A percentile compares a stretch with the other conserved stretches of the same genome.
Evolutionary conservation across 2,888 invertebrate genomes (phyloP).

Genomic region (Ectobius pallidus): DNA sequence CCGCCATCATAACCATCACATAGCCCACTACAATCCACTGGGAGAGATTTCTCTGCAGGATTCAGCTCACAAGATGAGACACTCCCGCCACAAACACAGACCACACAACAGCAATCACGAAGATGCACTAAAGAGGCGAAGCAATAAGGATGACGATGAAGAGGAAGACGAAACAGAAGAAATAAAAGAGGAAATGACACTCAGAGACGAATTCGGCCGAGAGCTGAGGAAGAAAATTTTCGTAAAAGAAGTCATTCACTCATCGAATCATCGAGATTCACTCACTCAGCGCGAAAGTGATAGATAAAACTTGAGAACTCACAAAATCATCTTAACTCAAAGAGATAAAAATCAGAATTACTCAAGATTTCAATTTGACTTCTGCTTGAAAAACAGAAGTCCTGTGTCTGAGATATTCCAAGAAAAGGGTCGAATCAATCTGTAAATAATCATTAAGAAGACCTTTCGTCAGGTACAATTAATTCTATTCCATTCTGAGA

Average conservation of each 20-base stretch:
- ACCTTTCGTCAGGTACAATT: not conserved
- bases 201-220: not conserved
- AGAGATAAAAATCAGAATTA: not conserved
- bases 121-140: not conserved
- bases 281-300: not conserved
- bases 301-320: not conserved
- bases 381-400: not conserved
- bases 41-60: not conserved
- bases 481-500: not conserved
- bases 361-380: not conserved
- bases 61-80: not conserved
- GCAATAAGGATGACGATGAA: not conserved
- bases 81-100: slow-evolving; percentile 6
- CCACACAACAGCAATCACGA: not conserved
- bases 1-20: not conserved
- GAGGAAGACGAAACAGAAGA: slow-evolving; percentile 1
- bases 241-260: not conserved
- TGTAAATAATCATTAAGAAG: not conserved
- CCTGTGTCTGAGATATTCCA: not conserved
- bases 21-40: not conserved
- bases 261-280: not conserved
- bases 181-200: not conserved
- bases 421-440: not conserved
- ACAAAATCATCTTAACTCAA: too few species aligned
- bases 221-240: not conserved